Percentiles rank a stretch among this genome's conserved stretches.
Evolutionary conservation across 2,113 vertebrate genomes (phyloP).

Genomic region (Ahaetulla prasina): DNA sequence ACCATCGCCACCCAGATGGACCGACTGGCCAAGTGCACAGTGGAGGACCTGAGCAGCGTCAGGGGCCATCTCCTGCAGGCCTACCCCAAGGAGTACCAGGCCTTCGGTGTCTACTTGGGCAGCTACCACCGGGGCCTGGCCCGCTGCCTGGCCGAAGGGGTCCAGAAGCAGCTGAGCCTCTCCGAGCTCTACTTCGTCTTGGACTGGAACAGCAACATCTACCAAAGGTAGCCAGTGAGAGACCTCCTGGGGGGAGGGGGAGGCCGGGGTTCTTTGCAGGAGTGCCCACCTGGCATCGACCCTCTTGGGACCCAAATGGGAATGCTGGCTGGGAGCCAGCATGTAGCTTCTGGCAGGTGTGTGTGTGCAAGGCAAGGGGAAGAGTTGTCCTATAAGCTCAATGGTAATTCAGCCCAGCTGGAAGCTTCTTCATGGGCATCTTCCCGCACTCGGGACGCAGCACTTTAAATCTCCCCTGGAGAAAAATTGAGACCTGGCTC

Average conservation of each 20-base stretch:
- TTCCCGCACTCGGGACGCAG: background rate
- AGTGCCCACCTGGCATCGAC: background rate
- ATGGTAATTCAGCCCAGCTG: background rate
- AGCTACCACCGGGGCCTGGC: constrained; percentile 83
- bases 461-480: background rate
- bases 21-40: constrained; percentile 64
- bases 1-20: constrained; percentile 69
- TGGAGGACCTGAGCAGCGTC: constrained; percentile 79
- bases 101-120: constrained; percentile 79
- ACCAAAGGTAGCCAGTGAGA: constrained; percentile 72
- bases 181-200: constrained; percentile 82
- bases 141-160: constrained; percentile 64
- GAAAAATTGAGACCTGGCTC: background rate
- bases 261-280: background rate
- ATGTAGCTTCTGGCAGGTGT: too few species aligned
- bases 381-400: background rate
- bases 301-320: background rate
- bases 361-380: too few species aligned
- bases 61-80: constrained; percentile 75
- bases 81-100: constrained; percentile 77
- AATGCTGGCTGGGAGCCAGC: too few species aligned
- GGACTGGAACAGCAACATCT: constrained; percentile 86
- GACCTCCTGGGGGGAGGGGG: background rate
- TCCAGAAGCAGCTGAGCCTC: constrained; percentile 69
- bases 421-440: background rate